phyloP scores from a whole-genome alignment of 2,113 vertebrate genomes.

The Hemicordylus capensis region DNA sequence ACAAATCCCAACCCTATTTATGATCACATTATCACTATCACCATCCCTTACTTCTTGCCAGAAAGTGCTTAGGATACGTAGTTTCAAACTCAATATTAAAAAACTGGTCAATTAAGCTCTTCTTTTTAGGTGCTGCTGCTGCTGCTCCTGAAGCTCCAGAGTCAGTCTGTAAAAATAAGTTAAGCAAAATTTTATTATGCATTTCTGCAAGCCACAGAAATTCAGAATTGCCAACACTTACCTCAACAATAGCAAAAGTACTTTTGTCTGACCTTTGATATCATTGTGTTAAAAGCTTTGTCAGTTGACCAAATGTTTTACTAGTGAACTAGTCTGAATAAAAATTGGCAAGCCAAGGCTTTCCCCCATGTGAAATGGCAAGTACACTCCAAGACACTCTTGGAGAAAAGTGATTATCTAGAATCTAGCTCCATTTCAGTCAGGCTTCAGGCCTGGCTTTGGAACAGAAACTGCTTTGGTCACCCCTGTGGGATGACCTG shows the following conservation, averaged over 20 bases:
- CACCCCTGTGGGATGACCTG: too few relatives aligned
- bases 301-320: background rate
- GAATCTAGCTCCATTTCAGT: too few relatives aligned
- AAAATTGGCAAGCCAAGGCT: background rate
- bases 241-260: background rate
- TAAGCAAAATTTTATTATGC: slow-evolving; percentile 5
- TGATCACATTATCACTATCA: fast-evolving
- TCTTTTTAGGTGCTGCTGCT: slow-evolving; percentile 85
- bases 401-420: too few relatives aligned
- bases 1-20: background rate
- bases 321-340: background rate
- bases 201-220: slow-evolving; percentile 19
- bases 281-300: background rate
- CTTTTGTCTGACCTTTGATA: background rate
- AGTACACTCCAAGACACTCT: too few relatives aligned
- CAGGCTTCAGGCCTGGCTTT: too few relatives aligned
- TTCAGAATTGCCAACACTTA: too few relatives aligned
- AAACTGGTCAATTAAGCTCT: slow-evolving; percentile 98
- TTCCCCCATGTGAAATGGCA: background rate
- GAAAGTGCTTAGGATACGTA: slow-evolving; percentile 87
- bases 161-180: slow-evolving; percentile 75
- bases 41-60: slow-evolving; percentile 20
- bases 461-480: too few relatives aligned
- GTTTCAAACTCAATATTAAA: slow-evolving; percentile 97
- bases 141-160: slow-evolving; percentile 73